phyloP scores from a whole-genome alignment of 2,888 invertebrate genomes.

The Gymnoscelis rufifasciata region DNA sequence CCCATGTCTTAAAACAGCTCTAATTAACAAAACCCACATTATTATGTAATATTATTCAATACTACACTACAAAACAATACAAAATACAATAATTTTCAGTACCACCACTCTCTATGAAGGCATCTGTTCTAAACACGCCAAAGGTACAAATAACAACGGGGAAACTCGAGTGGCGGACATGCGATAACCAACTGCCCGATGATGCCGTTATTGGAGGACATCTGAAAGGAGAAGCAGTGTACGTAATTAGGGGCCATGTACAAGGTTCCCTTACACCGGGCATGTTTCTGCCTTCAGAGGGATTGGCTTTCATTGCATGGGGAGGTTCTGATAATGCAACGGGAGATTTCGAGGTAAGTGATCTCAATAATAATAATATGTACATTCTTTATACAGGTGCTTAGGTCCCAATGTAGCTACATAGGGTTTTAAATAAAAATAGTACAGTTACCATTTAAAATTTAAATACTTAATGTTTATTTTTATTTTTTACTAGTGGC shows the following conservation, averaged over 20 bases:
- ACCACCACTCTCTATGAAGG: slow-evolving; percentile 35
- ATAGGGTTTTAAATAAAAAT: no score
- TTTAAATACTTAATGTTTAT: no score
- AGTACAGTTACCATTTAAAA: no score
- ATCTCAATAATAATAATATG: not conserved
- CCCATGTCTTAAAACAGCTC: not conserved
- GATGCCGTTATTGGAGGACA: slow-evolving; percentile 84
- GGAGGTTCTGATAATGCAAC: slow-evolving; percentile 85
- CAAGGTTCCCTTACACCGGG: slow-evolving; percentile 89
- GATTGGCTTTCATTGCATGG: slow-evolving; percentile 85
- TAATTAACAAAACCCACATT: not conserved
- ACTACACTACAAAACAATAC: no score
- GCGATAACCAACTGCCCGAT: slow-evolving; percentile 82
- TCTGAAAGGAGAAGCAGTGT: slow-evolving; percentile 80
- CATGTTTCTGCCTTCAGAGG: slow-evolving; percentile 85
- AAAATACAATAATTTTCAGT: slow-evolving; percentile 37
- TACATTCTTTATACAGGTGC: no score
- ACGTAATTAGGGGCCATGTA: slow-evolving; percentile 84
- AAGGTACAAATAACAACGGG: slow-evolving; percentile 57
- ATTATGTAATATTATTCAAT: not conserved
- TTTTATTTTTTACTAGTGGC: no score
- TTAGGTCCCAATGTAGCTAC: no score
- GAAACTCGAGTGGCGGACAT: slow-evolving; percentile 81
- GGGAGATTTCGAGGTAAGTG: slow-evolving; percentile 82
- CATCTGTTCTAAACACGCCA: slow-evolving; percentile 2